Evolutionary conservation across 2,113 vertebrate species (phyloP), one percentile per base, ranked within the genome.

Genomic region (Leptodactylus fuscus): DNA sequence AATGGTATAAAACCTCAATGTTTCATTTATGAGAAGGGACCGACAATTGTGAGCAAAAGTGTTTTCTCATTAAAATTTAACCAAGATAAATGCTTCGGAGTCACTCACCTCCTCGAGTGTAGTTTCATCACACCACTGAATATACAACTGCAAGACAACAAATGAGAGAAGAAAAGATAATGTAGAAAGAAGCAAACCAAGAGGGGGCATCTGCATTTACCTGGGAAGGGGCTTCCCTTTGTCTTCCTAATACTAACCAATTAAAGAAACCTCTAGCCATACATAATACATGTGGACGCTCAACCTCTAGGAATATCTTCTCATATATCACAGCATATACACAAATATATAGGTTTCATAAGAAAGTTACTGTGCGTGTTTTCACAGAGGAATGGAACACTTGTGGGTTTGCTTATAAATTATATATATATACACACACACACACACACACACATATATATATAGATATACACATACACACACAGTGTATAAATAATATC

Each of bases 81-180:
- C 96, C 95, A 97, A 95, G 95, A 97, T 93, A 95, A 96, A 97
- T 95, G 94, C 92, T 95, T 90, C 88, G 87, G 92, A 95, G 94
- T 93, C 92, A 95, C 94, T 93, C 93, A 95, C 97, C 97, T 98
- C 97, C 87, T 95, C 90, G 87, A 96, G 96, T 88, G 97, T 98
- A 89, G 93, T 92, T 85, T 97, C 96, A 89, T 99, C 97, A 92
- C 98, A 99, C 97, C 97, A 99, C 88, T 98, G 98, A 90, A 99
- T 94, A 92, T 97, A 98, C 87, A 99, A 89, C 98, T 99, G 93
- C 85, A 69, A 90, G 65, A n/a, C 79, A 86, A 93, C 78, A 92
- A 94, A 80, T 41, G 55, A 60, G 55, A 58, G 36, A n/a, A 78
- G 27, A 53, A 94, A 91, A 85, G 91, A 91, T 38, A 92, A 87